phyloP scores from a whole-genome alignment of 2,888 invertebrate species.

The Dascillus cervinus region DNA sequence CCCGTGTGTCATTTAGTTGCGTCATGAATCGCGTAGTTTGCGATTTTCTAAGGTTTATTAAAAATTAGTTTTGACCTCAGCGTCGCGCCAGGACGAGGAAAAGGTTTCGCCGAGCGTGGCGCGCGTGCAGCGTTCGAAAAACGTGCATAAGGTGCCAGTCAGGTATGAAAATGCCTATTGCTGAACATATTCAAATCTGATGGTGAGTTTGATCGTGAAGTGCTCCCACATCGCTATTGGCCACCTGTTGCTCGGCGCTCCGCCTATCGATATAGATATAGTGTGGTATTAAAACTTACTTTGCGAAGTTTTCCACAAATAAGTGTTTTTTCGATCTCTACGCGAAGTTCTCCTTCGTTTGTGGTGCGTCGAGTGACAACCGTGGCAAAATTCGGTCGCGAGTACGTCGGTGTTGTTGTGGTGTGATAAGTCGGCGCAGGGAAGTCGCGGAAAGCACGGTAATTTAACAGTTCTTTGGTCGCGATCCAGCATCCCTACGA shows the following conservation, averaged over 20 bases:
- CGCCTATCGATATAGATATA: conserved; percentile 31
- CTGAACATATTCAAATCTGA: conserved; percentile 14
- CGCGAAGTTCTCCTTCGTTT: conserved; percentile 17
- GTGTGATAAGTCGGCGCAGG: conserved; percentile 8
- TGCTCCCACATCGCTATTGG: conserved; percentile 28
- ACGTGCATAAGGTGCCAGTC: too few relatives aligned
- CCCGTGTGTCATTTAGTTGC: conserved; percentile 23
- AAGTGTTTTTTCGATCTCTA: conserved; percentile 27
- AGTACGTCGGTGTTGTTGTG: conserved; percentile 5
- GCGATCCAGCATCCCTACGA: conserved; percentile 36
- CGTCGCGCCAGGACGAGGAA: too few relatives aligned
- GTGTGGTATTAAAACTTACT: conserved; percentile 28
- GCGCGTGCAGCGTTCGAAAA: too few relatives aligned
- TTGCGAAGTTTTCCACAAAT: conserved; percentile 30
- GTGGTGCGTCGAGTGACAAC: conserved; percentile 1
- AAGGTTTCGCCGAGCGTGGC: too few relatives aligned
- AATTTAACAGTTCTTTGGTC: conserved; percentile 37
- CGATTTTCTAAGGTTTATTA: too few relatives aligned
- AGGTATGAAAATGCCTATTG: too few relatives aligned
- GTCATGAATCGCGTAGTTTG: too few relatives aligned
- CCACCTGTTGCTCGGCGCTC: conserved; percentile 37
- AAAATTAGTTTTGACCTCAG: too few relatives aligned
- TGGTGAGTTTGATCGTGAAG: conserved; percentile 20
- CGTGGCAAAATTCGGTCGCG: conserved; percentile 5
- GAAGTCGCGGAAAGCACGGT: conserved; percentile 8